Evolutionary conservation across 2,797 vertebrate species (phyloP), one percentile per base, ranked within the genome.

Genomic region (Melanotaenia boesemani): DNA sequence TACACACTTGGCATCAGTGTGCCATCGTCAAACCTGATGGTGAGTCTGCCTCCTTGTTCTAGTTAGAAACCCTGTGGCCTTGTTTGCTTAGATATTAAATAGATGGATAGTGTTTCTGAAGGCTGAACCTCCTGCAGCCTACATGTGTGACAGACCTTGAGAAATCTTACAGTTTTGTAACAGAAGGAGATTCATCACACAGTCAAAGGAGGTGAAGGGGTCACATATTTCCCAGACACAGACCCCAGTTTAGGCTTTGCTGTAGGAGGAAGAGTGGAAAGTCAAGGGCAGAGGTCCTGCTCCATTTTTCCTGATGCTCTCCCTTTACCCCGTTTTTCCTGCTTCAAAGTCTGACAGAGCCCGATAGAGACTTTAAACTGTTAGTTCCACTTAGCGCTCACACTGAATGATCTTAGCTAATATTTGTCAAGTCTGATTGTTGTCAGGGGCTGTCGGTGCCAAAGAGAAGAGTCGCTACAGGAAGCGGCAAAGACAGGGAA

Each of bases 211-310:
- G 86, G 79, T 76, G 75, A 84, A 18, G 76, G 66, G 86, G 84
- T 90, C 85, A 67, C 71, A 77, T 80, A 63, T 83, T 91, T 91
- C 88, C 89, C 90, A 90, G 74, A 76, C 68, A 79, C 67, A n/a
- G 36, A 71, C 75, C 65, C 41, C 22, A 7, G 66, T 48, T 20
- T 0, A 13, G 69, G 67, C 68, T 77, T 76, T 56, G 34, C 32
- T 70, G 30, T 6, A 18, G 28, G 37, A 65, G 67, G 22, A 9
- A 5, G 59, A 64, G 66, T 70, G 80, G 71, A 81, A 87, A 80
- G 62, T 18, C 71, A 44, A 73, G 72, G 63, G 32, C 77, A 72
- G 63, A 74, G 67, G 76, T 81, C 70, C 50, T 41, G 77, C 77
- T 79, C 73, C 48, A 41, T 74, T 86, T 84, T 73, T 64, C 70